A percentile compares a stretch with the other conserved stretches of the same genome.
These are phyloP conservation scores for Quiscalus mexicanus DNA, from an alignment of 2,113 vertebrate species.

Conservation along the genomic window DNA sequence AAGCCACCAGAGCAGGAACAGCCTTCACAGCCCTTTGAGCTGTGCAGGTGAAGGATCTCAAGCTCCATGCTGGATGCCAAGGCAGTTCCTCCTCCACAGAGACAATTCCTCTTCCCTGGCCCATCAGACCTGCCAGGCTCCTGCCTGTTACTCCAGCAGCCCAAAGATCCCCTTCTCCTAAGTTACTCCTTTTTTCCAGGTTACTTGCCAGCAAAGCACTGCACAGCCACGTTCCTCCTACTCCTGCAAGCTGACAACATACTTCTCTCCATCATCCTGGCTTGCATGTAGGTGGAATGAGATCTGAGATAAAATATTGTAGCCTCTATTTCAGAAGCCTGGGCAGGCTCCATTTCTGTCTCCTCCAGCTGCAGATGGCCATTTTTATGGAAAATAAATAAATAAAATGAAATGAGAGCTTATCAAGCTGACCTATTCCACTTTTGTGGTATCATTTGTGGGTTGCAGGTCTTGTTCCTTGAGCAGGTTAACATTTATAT, in stretches of 20 bases:
- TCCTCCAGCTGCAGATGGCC: background rate
- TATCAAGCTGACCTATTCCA: background rate
- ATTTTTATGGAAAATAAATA: background rate
- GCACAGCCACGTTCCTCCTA: conserved; percentile 3
- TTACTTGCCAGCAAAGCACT: conserved; percentile 3
- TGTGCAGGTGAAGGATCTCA: background rate
- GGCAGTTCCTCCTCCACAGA: background rate
- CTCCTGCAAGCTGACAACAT: conserved; percentile 21
- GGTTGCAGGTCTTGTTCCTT: background rate
- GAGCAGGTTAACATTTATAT: background rate
- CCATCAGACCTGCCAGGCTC: background rate
- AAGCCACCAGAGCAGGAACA: background rate
- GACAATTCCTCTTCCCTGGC: background rate
- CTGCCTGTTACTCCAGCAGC: background rate
- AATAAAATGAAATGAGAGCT: background rate
- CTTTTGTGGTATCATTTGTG: background rate
- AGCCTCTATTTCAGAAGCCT: background rate
- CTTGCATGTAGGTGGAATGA: conserved; percentile 11
- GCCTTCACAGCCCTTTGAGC: background rate
- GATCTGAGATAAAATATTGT: background rate
- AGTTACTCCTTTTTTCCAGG: background rate
- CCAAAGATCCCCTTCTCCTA: background rate
- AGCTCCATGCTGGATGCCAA: background rate
- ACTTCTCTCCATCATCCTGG: background rate
- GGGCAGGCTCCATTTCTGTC: background rate